phyloP scores from a whole-genome alignment of 2,888 invertebrate species.

The Arge pagana region DNA sequence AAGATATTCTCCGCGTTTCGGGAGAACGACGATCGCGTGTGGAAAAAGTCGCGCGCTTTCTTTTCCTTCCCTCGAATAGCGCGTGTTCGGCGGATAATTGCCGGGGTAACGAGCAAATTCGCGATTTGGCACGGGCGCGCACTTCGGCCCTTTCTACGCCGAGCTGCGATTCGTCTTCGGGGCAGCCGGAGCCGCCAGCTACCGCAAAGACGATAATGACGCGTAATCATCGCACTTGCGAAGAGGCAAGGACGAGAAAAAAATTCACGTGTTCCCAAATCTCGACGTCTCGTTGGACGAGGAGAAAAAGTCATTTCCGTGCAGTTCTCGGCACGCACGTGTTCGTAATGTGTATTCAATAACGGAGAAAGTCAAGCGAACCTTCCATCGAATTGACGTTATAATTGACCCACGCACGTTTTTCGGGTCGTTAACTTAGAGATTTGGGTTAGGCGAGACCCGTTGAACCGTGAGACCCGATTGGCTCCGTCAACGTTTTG shows the following conservation, averaged over 20 bases:
- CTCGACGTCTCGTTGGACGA: constrained; percentile 2
- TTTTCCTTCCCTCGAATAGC: too few species aligned
- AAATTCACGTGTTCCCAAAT: constrained; percentile 12
- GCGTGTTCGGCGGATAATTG: too few species aligned
- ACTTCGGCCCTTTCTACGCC: constrained; percentile 1
- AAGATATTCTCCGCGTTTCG: too few species aligned
- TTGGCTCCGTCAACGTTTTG: too few species aligned
- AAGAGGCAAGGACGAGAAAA: constrained; percentile 10
- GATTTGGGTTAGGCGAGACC: constrained; percentile 14
- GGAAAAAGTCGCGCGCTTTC: too few species aligned
- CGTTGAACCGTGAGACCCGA: constrained; percentile 12
- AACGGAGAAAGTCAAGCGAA: constrained; percentile 18
- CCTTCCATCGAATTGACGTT: constrained; percentile 16
- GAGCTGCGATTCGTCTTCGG: not conserved
- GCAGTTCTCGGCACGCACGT: constrained; percentile 7
- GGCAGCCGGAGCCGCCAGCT: constrained; percentile 6
- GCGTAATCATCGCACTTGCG: constrained; percentile 17
- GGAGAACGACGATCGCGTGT: too few species aligned
- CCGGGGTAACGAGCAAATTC: too few species aligned
- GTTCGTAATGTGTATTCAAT: constrained; percentile 14
- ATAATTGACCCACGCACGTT: constrained; percentile 18
- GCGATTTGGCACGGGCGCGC: too few species aligned
- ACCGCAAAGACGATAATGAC: constrained; percentile 9
- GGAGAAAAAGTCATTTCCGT: not conserved
- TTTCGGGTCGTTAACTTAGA: constrained; percentile 16